Evolutionary conservation across 2,888 invertebrate genomes (phyloP), one percentile per base, ranked within the genome.

Genomic region (Arge pagana): DNA sequence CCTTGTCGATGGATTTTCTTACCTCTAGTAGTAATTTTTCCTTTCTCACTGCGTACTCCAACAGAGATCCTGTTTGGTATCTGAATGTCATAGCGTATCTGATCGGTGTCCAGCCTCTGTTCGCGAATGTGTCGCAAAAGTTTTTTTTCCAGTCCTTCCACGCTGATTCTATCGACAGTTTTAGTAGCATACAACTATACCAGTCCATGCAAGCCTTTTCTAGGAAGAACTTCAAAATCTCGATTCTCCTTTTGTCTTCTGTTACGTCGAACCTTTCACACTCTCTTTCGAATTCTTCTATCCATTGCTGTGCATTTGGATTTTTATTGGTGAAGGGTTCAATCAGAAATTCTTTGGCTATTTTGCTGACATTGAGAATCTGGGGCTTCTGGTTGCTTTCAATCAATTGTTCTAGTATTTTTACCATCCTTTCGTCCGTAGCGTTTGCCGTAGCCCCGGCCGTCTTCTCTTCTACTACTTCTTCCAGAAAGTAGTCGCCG

Each of bases 1-100:
- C 36, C 19, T 23, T 49, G 52, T 65, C 62, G 3, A 63, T 61
- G 33, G 51, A 41, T 54, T 61, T 56, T 41, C 50, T 57, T 18
- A 58, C 53, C 19, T 66, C 56, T 41, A 65, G 31, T 58, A 66
- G 5, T 23, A 60, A 45, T 55, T 45, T 60, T 50, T 56, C 55
- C 54, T 62, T 62, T 48, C 51, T 58, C 33, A 62, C 15, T 5
- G 64, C 59, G 55, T 65, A 67, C 24, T 65, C 62, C 16, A 66
- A 37, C 21, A 65, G 28, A 19, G 58, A 52, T 4, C 62, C 67
- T 19, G 53, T 42, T 55, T 58, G 50, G 35, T 65, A 65, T 52
- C 57, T 60, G 21, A 57, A 65, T 13, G 50, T 26, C 11, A 62
- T 24, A 23, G 59, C 60, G 55, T 63, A 65, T 56, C 48, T 61